A percentile compares a stretch with the other conserved stretches of the same genome.
Evolutionary conservation across 1,140 invertebrate genomes (phyloP).

Genomic region (Drosophila ananassae): DNA sequence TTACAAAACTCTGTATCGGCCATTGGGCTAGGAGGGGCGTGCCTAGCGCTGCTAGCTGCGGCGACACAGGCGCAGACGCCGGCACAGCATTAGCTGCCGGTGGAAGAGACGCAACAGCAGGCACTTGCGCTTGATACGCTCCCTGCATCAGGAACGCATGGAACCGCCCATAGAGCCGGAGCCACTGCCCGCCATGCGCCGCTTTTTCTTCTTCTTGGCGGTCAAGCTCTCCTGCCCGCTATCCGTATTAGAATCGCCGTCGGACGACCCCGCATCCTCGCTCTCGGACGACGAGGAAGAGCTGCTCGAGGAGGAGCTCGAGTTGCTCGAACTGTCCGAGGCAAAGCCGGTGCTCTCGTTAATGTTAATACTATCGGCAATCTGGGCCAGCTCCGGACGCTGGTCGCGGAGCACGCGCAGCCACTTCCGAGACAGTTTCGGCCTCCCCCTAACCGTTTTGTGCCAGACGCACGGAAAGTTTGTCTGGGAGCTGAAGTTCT

Average conservation of each 20-base stretch:
- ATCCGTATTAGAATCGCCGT: constrained; percentile 85
- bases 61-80: constrained; percentile 43
- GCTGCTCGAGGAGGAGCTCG: constrained; percentile 91
- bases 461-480: constrained; percentile 99
- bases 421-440: constrained; percentile 96
- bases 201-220: constrained; percentile 94
- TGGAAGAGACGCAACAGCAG: constrained; percentile 65
- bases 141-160: constrained; percentile 62
- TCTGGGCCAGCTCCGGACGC: constrained; percentile 92
- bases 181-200: constrained; percentile 84
- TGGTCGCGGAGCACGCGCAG: constrained; percentile 89
- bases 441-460: constrained; percentile 97
- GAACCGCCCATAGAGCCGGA: constrained; percentile 46
- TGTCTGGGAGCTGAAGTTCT: constrained; percentile 98
- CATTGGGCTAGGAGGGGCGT: constrained; percentile 4
- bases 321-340: constrained; percentile 96
- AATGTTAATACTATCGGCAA: constrained; percentile 95
- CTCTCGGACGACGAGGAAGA: constrained; percentile 89
- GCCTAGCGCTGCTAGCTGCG: constrained; percentile 51
- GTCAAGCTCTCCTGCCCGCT: constrained; percentile 95
- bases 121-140: constrained; percentile 56
- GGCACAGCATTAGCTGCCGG: constrained; percentile 63
- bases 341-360: constrained; percentile 94
- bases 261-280: constrained; percentile 51
- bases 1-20: constrained; percentile 52